Conservation (phyloP, 30 jellyfish, hydroid and myxozoan species). For the Turritopsis dohrnii region DNA sequence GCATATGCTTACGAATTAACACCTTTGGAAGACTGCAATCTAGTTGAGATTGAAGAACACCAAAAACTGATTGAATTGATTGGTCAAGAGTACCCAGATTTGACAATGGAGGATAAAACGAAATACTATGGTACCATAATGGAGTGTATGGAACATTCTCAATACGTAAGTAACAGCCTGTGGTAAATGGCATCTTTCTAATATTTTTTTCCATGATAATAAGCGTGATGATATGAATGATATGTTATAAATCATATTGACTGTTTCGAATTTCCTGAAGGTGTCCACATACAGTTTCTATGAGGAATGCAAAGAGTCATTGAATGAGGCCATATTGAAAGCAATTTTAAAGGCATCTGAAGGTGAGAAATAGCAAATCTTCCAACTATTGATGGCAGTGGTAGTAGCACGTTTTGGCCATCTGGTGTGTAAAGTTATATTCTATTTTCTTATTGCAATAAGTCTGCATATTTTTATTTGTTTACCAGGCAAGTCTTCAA, state of each 20-base stretch:
- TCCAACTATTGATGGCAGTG: too few species aligned
- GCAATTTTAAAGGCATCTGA: slow-evolving; percentile 5
- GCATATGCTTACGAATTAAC: neutral
- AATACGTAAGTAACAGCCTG: slow-evolving; percentile 4
- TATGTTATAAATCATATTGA: too few species aligned
- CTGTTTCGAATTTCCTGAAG: neutral
- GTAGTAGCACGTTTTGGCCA: too few species aligned
- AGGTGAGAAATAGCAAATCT: neutral
- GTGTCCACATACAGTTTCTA: neutral
- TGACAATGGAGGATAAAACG: neutral
- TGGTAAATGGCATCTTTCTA: too few species aligned
- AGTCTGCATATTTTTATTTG: too few species aligned
- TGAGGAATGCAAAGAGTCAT: neutral
- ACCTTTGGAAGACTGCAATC: slow-evolving; percentile 11
- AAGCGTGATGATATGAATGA: too few species aligned
- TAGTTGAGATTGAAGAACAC: slow-evolving; percentile 11
- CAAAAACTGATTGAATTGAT: neutral
- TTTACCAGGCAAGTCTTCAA: too few species aligned
- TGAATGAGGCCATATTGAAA: neutral
- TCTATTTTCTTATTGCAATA: too few species aligned
- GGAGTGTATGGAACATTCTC: neutral
- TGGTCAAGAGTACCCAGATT: slow-evolving; percentile 12
- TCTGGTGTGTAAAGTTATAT: too few species aligned
- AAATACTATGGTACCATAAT: neutral
- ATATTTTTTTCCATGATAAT: too few species aligned